phyloP scores from a whole-genome alignment of 1,140 invertebrate species.

The Chlorops oryzae region DNA sequence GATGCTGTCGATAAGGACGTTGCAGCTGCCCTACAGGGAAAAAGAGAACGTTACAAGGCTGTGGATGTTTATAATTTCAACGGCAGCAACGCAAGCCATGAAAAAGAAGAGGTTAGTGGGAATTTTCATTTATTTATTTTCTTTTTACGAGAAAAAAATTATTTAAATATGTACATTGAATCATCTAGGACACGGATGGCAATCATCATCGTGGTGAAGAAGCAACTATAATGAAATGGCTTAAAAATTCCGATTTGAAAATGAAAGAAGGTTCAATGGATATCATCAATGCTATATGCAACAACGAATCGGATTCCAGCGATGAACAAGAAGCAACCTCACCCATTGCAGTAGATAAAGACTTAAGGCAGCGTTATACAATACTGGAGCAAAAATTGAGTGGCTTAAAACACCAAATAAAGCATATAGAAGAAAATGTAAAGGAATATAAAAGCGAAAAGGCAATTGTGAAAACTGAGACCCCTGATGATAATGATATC shows the following conservation, averaged over 20 bases:
- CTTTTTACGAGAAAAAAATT: not conserved
- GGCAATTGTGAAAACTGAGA: not conserved
- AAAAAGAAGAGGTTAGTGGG: conserved; percentile 3
- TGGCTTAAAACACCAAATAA: not conserved
- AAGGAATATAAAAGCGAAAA: conserved; percentile 9
- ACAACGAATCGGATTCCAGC: conserved; percentile 22
- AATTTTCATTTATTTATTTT: not conserved
- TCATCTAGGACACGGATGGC: conserved; percentile 1
- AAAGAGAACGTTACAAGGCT: not conserved
- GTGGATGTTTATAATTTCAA: not conserved
- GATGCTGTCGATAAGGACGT: conserved; percentile 10
- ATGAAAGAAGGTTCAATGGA: conserved; percentile 33
- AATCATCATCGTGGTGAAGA: conserved; percentile 19
- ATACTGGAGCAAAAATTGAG: too few relatives aligned
- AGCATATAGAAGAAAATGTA: not conserved
- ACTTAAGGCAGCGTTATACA: too few relatives aligned
- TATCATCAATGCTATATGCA: conserved; percentile 40
- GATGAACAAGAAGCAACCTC: conserved; percentile 20
- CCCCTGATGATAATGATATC: conserved; percentile 1
- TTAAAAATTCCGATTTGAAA: conserved; percentile 43
- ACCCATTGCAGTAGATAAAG: not conserved
- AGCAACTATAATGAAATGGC: conserved; percentile 34
- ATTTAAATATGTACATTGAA: not conserved
- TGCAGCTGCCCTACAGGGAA: not conserved
- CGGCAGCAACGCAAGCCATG: not conserved